These are phyloP conservation scores for Spialia ferax DNA, from an alignment of 2,888 invertebrate species.

Conservation along the genomic window DNA sequence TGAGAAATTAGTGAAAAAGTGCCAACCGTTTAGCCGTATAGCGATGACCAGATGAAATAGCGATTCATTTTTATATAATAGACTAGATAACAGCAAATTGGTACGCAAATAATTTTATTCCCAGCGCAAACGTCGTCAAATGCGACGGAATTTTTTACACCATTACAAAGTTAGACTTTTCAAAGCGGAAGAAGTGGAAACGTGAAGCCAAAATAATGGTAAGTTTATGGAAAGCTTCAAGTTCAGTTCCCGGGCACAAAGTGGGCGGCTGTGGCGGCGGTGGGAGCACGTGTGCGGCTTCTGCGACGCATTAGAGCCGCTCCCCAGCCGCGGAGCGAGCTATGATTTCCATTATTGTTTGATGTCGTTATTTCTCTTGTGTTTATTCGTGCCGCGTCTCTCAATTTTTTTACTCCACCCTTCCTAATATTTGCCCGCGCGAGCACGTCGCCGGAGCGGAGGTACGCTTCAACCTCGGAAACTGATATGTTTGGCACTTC, in stretches of 20 bases:
- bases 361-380: slow-evolving; percentile 82
- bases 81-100: too few relatives aligned
- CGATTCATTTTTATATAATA: too few relatives aligned
- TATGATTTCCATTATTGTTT: slow-evolving; percentile 85
- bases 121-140: background rate
- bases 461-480: slow-evolving; percentile 70
- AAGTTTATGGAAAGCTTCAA: slow-evolving; percentile 50
- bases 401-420: slow-evolving; percentile 76
- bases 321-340: slow-evolving; percentile 59
- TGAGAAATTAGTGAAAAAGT: too few relatives aligned
- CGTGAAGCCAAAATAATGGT: slow-evolving; percentile 54
- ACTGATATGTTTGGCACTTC: slow-evolving; percentile 78
- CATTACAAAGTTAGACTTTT: slow-evolving; percentile 12
- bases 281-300: slow-evolving; percentile 56
- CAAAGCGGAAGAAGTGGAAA: slow-evolving; percentile 48
- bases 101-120: background rate
- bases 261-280: slow-evolving; percentile 43
- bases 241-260: slow-evolving; percentile 44
- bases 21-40: too few relatives aligned
- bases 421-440: slow-evolving; percentile 73
- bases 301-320: slow-evolving; percentile 55
- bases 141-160: background rate
- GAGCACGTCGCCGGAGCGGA: slow-evolving; percentile 67
- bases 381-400: slow-evolving; percentile 80
- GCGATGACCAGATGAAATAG: too few relatives aligned